Conservation (phyloP, 2,888 invertebrate species). For the Campaea margaritaria region DNA sequence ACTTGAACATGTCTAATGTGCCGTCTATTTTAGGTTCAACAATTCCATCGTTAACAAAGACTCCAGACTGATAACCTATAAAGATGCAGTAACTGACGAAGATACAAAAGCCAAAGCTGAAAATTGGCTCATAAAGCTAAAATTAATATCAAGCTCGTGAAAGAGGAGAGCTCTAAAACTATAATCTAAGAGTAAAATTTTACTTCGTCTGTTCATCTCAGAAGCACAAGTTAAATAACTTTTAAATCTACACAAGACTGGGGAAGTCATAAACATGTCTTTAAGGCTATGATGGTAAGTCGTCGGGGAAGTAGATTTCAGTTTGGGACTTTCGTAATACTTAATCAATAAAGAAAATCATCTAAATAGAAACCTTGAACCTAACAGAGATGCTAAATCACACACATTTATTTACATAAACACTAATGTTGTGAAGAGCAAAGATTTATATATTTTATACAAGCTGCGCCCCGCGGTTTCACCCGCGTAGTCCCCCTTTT, state of each 20-base stretch:
- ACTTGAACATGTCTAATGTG: background rate
- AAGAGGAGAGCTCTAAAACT: slow-evolving; percentile 12
- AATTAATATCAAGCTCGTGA: slow-evolving; percentile 19
- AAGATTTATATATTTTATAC: too few relatives aligned
- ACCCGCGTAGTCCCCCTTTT: too few relatives aligned
- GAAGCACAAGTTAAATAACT: slow-evolving; percentile 3
- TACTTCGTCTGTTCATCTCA: slow-evolving; percentile 8
- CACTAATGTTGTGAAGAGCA: too few relatives aligned
- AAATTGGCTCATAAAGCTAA: slow-evolving; percentile 19
- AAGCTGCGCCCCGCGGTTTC: too few relatives aligned
- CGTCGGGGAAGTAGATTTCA: background rate
- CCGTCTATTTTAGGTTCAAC: background rate
- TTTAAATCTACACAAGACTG: slow-evolving; percentile 34
- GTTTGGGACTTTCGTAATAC: background rate
- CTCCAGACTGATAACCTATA: background rate
- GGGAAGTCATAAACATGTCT: slow-evolving; percentile 43
- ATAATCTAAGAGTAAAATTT: slow-evolving; percentile 19
- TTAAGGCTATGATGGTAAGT: slow-evolving; percentile 30
- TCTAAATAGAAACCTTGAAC: too few relatives aligned
- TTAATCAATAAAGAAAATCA: too few relatives aligned
- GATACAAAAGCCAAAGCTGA: slow-evolving; percentile 9
- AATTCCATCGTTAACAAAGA: too few relatives aligned
- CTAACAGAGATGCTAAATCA: too few relatives aligned
- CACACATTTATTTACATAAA: too few relatives aligned
- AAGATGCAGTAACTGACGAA: slow-evolving; percentile 1